Evolutionary conservation across 2,797 vertebrate genomes (phyloP).

Genomic region (Buphagus erythrorhynchus): DNA sequence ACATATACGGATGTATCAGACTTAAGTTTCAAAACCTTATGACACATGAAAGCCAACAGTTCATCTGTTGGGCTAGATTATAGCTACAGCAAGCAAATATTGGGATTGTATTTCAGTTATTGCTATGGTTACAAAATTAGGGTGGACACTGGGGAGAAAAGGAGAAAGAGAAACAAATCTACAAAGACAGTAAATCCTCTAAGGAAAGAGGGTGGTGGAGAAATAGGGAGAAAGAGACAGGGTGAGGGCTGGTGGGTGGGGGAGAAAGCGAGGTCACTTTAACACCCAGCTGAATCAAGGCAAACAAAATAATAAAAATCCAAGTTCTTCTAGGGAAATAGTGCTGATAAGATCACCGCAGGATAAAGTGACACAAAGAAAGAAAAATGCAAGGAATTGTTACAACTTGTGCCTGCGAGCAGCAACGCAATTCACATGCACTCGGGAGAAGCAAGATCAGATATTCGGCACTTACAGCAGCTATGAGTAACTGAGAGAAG

Average conservation of each 20-base stretch:
- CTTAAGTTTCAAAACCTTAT: conserved; percentile 36
- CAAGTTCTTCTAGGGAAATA: conserved; percentile 27
- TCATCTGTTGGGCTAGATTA: conserved; percentile 41
- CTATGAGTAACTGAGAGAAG: neutral
- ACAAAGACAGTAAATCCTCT: conserved; percentile 84
- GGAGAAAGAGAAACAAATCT: conserved; percentile 82
- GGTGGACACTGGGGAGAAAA: conserved; percentile 64
- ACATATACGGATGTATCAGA: neutral
- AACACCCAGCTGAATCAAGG: conserved; percentile 9
- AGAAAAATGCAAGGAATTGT: conserved; percentile 37
- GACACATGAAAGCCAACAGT: conserved; percentile 53
- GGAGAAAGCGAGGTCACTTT: conserved; percentile 55
- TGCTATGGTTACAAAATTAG: conserved; percentile 75
- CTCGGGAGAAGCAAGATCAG: neutral
- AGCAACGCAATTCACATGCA: neutral
- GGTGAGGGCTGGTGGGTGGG: conserved; percentile 12
- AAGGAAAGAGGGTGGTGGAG: conserved; percentile 64
- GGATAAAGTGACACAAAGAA: conserved; percentile 30
- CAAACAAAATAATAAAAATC: conserved; percentile 33
- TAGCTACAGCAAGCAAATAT: conserved; percentile 60
- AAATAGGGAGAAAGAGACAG: neutral
- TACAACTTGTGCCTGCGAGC: conserved; percentile 8
- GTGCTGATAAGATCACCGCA: neutral
- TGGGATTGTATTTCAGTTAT: conserved; percentile 69
- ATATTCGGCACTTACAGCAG: neutral